A percentile compares a stretch with the other conserved stretches of the same genome.
These are phyloP conservation scores for Crocodylus rhombifer DNA, from an alignment of 2,797 vertebrate species.

Conservation along the genomic window DNA sequence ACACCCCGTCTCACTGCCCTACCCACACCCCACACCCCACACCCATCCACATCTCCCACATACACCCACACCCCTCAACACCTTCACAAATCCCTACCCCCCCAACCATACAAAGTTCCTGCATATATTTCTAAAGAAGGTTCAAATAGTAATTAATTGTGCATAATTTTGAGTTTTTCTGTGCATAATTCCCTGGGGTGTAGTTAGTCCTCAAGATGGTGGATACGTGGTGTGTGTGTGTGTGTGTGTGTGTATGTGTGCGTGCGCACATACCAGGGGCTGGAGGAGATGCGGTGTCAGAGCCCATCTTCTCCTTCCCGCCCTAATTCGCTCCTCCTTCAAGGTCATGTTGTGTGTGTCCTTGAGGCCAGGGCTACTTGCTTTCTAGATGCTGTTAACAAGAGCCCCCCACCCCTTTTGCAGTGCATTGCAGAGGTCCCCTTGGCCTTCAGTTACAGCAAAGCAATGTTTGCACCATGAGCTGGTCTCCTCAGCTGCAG, in stretches of 20 bases:
- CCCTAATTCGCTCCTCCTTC: neutral
- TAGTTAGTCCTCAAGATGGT: neutral
- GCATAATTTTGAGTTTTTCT: no score
- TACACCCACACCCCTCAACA: no score
- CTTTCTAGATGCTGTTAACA: neutral
- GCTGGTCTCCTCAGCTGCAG: neutral
- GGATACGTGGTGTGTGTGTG: no score
- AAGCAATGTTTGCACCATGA: neutral
- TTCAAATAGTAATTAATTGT: no score
- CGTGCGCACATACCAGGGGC: neutral
- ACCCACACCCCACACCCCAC: no score
- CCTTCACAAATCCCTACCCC: no score
- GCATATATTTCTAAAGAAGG: no score
- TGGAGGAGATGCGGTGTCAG: neutral
- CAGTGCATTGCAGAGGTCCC: neutral
- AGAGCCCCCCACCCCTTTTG: neutral
- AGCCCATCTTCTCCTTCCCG: neutral
- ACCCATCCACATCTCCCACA: no score
- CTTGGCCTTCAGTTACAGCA: neutral
- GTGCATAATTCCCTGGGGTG: no score
- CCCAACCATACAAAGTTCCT: no score
- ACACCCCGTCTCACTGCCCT: no score
- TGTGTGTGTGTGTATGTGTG: no score
- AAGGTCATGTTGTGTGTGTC: neutral
- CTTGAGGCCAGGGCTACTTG: neutral